Percentiles rank a stretch among this genome's conserved stretches.
phyloP scores from a whole-genome alignment of 2,888 invertebrate genomes.

The Phymatocera aterrima region DNA sequence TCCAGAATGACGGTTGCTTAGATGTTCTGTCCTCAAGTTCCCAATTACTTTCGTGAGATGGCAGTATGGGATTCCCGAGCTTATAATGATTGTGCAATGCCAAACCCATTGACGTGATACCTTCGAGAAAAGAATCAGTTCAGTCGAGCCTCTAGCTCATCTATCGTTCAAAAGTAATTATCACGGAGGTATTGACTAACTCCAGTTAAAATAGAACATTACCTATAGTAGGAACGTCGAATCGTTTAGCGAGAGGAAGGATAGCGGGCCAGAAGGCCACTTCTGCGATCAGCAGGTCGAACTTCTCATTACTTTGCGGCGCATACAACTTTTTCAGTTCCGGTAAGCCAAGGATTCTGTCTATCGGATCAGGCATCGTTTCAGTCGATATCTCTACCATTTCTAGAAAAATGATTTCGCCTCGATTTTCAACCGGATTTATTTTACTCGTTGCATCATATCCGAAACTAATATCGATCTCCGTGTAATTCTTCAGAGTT shows the following conservation, averaged over 20 bases:
- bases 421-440: neutral
- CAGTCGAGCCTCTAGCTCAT: too few relatives aligned
- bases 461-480: slow-evolving; percentile 41
- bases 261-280: neutral
- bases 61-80: too few relatives aligned
- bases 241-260: slow-evolving; percentile 43
- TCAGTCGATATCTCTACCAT: accelerated
- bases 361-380: neutral
- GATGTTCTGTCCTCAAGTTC: too few relatives aligned
- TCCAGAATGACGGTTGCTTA: too few relatives aligned
- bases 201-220: too few relatives aligned
- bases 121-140: too few relatives aligned
- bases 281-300: slow-evolving; percentile 51
- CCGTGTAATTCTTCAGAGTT: slow-evolving; percentile 48
- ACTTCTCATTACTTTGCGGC: slow-evolving; percentile 43
- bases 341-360: neutral
- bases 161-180: too few relatives aligned
- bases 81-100: too few relatives aligned
- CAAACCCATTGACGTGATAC: too few relatives aligned
- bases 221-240: slow-evolving; percentile 51
- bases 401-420: neutral
- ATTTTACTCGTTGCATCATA: neutral
- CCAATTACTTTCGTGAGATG: too few relatives aligned
- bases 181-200: too few relatives aligned
- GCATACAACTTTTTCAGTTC: slow-evolving; percentile 44